These are phyloP conservation scores for Parnassius apollo DNA, from an alignment of 2,888 invertebrate species.

Conservation along the genomic window DNA sequence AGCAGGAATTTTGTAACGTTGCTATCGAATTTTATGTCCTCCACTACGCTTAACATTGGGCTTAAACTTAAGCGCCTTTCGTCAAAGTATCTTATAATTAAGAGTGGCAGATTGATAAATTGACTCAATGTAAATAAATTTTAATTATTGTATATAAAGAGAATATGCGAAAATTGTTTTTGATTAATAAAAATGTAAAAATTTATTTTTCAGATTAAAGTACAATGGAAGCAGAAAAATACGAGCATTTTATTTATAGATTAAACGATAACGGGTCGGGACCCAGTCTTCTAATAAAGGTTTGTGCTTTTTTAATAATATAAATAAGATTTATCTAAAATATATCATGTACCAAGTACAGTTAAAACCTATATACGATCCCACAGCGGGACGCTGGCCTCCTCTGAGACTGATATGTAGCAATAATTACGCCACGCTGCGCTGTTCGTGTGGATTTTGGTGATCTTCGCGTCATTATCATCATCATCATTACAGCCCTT, in stretches of 20 bases:
- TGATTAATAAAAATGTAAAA: conserved; percentile 18
- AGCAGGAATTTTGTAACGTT: background rate
- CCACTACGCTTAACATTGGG: no score
- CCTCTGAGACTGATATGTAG: no score
- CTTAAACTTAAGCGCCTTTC: background rate
- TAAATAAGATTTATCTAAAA: no score
- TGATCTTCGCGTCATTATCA: no score
- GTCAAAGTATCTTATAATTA: background rate
- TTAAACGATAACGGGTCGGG: conserved; percentile 88
- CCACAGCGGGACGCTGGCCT: no score
- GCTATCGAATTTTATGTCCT: no score
- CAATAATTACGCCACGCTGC: no score
- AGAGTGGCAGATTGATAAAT: background rate
- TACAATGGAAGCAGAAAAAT: conserved; percentile 73
- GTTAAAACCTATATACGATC: no score
- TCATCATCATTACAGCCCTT: no score
- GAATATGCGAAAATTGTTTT: background rate
- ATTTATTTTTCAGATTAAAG: conserved; percentile 29
- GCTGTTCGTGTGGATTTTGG: no score
- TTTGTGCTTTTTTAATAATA: conserved; percentile 45
- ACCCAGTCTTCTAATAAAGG: conserved; percentile 87
- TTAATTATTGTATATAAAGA: background rate
- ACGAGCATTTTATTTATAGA: conserved; percentile 87
- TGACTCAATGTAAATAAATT: background rate
- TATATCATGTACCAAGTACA: no score